Conservation (phyloP, 2,797 vertebrate species). For the Masticophis lateralis region DNA sequence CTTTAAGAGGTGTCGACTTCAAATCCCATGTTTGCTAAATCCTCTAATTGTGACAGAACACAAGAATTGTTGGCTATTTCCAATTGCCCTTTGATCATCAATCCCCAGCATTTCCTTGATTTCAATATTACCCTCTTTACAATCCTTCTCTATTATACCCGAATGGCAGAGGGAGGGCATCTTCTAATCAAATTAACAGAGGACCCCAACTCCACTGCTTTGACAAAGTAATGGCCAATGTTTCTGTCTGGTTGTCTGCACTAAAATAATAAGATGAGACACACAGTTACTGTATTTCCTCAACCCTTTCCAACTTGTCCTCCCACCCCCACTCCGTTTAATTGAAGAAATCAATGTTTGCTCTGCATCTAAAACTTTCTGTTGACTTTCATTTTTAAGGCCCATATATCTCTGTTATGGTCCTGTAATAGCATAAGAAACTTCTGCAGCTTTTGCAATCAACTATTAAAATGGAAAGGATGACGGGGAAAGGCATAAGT, state of each 20-base stretch:
- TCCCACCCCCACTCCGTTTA: neutral
- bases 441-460: slow-evolving; percentile 51
- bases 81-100: too few species aligned
- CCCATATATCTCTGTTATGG: slow-evolving; percentile 35
- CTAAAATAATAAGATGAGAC: slow-evolving; percentile 29
- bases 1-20: too few species aligned
- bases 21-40: too few species aligned
- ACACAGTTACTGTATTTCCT: slow-evolving; percentile 37
- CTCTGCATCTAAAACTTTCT: slow-evolving; percentile 53
- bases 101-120: too few species aligned
- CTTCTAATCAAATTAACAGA: neutral
- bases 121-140: too few species aligned
- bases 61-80: too few species aligned
- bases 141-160: too few species aligned
- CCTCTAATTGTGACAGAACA: too few species aligned
- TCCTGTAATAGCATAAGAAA: slow-evolving; percentile 29
- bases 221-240: neutral
- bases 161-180: too few species aligned
- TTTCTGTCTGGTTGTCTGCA: slow-evolving; percentile 14
- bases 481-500: slow-evolving; percentile 27
- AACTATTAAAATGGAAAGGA: slow-evolving; percentile 54
- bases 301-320: slow-evolving; percentile 55
- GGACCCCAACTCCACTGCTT: neutral
- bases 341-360: slow-evolving; percentile 60
- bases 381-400: slow-evolving; percentile 64